These are phyloP conservation scores for Drosophila ohnishii DNA, from an alignment of 1,140 invertebrate genomes.

Conservation along the genomic window DNA sequence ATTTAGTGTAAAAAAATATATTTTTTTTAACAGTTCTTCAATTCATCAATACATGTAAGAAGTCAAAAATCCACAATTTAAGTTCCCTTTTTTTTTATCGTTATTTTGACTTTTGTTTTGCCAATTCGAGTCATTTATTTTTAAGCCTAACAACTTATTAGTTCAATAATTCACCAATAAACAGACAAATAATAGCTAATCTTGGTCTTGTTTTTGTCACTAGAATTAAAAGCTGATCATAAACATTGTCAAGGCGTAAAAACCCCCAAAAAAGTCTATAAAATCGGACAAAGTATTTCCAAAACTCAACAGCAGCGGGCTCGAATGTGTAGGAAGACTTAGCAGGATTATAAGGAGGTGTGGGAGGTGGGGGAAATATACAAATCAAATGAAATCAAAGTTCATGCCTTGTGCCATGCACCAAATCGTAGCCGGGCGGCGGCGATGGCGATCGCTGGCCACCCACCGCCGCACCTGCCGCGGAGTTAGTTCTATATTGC, in stretches of 20 bases:
- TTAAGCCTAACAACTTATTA: not conserved
- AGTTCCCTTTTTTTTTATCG: not conserved
- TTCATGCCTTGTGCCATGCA: conserved; percentile 84
- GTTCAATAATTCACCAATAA: not conserved
- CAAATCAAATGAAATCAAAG: conserved; percentile 72
- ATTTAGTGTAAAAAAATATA: not conserved
- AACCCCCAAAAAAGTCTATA: too few species aligned
- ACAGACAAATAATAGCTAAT: too few species aligned
- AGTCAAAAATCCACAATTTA: not conserved
- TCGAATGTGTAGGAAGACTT: not conserved
- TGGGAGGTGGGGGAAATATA: conserved; percentile 17
- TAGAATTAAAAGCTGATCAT: not conserved
- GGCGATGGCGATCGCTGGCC: conserved; percentile 75
- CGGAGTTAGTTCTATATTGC: conserved; percentile 78
- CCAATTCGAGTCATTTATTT: too few species aligned
- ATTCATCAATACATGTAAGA: not conserved
- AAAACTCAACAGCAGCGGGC: not conserved
- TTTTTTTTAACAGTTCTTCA: conserved; percentile 2
- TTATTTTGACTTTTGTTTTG: too few species aligned
- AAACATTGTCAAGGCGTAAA: not conserved
- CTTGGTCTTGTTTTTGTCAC: too few species aligned
- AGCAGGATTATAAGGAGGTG: not conserved
- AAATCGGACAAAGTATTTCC: not conserved
- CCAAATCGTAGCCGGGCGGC: conserved; percentile 83
- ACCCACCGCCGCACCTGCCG: conserved; percentile 43